phyloP scores from a whole-genome alignment of 2,888 invertebrate genomes.

The Drosophila anceps region DNA sequence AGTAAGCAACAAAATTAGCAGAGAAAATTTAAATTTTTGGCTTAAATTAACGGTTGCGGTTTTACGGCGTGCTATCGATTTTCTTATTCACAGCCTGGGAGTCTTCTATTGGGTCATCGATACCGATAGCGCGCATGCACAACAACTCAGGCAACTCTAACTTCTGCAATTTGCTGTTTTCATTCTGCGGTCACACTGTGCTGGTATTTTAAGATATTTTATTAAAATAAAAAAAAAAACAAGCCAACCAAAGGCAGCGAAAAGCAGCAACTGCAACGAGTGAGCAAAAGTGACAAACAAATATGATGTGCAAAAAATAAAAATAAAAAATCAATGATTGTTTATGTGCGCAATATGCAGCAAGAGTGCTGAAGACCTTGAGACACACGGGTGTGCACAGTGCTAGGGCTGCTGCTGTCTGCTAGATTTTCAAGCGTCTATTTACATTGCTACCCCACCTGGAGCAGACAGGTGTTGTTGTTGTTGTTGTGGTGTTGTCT shows the following conservation, averaged over 20 bases:
- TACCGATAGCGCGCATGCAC: not conserved
- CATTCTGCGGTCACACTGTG: constrained; percentile 38
- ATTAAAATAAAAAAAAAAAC: constrained; percentile 49
- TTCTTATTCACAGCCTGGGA: constrained; percentile 6
- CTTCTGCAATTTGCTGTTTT: constrained; percentile 17
- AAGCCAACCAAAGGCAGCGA: constrained; percentile 45
- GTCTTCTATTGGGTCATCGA: constrained; percentile 16
- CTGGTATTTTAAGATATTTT: constrained; percentile 60
- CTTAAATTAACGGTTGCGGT: not conserved
- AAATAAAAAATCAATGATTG: constrained; percentile 66
- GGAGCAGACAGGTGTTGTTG: constrained; percentile 77
- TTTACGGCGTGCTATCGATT: not conserved
- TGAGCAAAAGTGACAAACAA: constrained; percentile 57
- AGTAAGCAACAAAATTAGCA: not conserved
- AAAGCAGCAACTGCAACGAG: constrained; percentile 61
- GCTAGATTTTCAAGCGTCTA: constrained; percentile 64
- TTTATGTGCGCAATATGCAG: constrained; percentile 34
- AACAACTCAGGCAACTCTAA: constrained; percentile 16
- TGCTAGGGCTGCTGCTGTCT: constrained; percentile 33
- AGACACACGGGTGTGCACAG: constrained; percentile 16
- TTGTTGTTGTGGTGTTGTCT: constrained; percentile 38
- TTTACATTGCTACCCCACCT: constrained; percentile 75
- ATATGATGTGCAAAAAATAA: constrained; percentile 46
- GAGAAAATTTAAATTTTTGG: not conserved
- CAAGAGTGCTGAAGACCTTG: constrained; percentile 60